Evolutionary conservation across 2,113 vertebrate species (phyloP), one percentile per base, ranked within the genome.

Genomic region (Perca flavescens): DNA sequence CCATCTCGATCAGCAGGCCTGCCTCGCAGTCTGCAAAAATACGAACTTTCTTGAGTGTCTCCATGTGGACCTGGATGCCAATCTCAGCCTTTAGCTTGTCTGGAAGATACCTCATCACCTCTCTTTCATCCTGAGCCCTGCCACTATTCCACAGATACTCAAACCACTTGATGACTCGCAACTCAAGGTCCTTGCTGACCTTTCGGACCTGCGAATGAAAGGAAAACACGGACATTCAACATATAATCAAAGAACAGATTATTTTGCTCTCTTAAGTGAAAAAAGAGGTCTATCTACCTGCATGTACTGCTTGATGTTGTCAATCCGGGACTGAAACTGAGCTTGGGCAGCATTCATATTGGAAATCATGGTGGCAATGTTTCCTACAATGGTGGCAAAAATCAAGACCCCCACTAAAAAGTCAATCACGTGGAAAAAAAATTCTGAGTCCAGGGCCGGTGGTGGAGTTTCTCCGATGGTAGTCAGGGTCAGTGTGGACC

Each of bases 281-380:
- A 70, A 6, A 53, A 31, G 19, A 74, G 17, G 3, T 13, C 95
- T 95, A 64, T 96, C 92, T 72, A 99, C 98, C 79, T 96, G 96
- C 98, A 99, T 99, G 73, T 99, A 99, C 78, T 99, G 98, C 88
- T 99, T 99, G 88, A 99, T 97, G 53, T 97, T 98, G 91, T 99
- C 98, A 10, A 99, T 98, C 75, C 95, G 95, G 28, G 96, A 70
- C 88, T 99, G 98, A 90, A 99, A 99, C 86, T 99, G 97, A 2
- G 98, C 97, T 91, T 97, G 96, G 57, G 97, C 98, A 3, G 98
- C 98, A 64, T 99, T 99, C 98, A 99, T 99, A 83, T 99, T 99
- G 85, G 97, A 98, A 89, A 99, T 99, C 98, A 99, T 99, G 57
- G 98, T 98, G 65, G 97, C 98, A 6, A 99, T 97, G 0, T 99